A percentile compares a stretch with the other conserved stretches of the same genome.
These are phyloP conservation scores for Cephus pygmeus DNA, from an alignment of 2,888 invertebrate genomes.

Conservation along the genomic window DNA sequence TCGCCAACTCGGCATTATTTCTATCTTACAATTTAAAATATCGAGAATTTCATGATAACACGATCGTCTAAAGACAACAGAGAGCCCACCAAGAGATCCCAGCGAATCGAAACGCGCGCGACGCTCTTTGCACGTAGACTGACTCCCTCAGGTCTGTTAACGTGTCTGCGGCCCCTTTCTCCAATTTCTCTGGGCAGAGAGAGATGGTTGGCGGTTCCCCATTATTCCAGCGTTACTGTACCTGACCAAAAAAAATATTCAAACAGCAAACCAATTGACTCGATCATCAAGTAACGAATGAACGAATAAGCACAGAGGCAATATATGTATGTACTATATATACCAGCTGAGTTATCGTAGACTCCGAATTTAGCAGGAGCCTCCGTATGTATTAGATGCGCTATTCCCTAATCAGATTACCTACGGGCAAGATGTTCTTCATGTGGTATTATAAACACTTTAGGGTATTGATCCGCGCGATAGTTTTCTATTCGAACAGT, in stretches of 20 bases:
- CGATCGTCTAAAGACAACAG: neutral
- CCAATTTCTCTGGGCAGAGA: too few species aligned
- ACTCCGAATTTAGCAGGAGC: too few species aligned
- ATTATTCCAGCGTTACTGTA: neutral
- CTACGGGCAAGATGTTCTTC: too few species aligned
- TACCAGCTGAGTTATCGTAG: too few species aligned
- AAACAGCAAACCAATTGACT: neutral
- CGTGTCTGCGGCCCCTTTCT: neutral
- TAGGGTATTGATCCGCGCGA: too few species aligned
- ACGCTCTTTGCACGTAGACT: constrained; percentile 37
- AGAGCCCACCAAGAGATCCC: neutral
- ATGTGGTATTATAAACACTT: too few species aligned
- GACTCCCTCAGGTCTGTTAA: constrained; percentile 20
- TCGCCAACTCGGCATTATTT: neutral
- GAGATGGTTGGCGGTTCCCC: too few species aligned
- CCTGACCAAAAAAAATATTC: neutral
- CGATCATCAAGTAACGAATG: neutral
- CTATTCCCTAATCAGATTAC: too few species aligned
- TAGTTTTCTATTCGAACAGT: too few species aligned
- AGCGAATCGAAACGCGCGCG: constrained; percentile 27
- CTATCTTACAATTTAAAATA: neutral
- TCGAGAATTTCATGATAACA: neutral
- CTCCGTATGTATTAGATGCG: too few species aligned
- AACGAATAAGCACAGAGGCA: neutral
- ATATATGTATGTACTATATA: neutral